Percentiles rank a stretch among this genome's conserved stretches.
Conservation (phyloP, 2,797 vertebrate species). For the Ptychobarbus kaznakovi region DNA sequence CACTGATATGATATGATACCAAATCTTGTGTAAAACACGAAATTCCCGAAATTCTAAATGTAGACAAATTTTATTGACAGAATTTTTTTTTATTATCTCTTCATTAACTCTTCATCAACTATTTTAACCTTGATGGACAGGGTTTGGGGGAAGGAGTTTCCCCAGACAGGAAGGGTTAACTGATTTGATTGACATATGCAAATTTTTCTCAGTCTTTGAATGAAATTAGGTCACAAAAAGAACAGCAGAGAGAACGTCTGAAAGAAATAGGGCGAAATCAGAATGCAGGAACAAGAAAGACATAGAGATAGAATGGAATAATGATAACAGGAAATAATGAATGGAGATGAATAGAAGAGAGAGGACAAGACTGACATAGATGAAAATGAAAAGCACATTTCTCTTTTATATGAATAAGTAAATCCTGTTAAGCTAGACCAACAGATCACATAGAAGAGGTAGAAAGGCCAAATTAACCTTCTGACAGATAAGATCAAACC, state of each 20-base stretch:
- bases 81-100: slow-evolving; percentile 19
- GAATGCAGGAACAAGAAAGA: neutral
- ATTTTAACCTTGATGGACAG: slow-evolving; percentile 51
- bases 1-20: neutral
- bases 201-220: slow-evolving; percentile 60
- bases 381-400: neutral
- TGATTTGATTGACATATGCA: slow-evolving; percentile 60
- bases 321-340: neutral
- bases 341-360: neutral
- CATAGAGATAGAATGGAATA: neutral
- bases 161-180: slow-evolving; percentile 51
- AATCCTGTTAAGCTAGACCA: neutral
- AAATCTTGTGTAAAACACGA: neutral
- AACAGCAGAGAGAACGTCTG: slow-evolving; percentile 5
- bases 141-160: slow-evolving; percentile 27
- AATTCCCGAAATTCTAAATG: neutral
- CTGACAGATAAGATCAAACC: neutral
- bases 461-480: neutral
- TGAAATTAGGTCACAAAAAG: neutral
- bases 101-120: neutral
- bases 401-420: slow-evolving; percentile 8
- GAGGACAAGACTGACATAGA: neutral
- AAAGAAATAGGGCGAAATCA: neutral
- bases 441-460: neutral
- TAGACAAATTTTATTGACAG: neutral